Evolutionary conservation across 1,140 invertebrate species (phyloP), one percentile per base, ranked within the genome.

Genomic region (Protaetia brevitarsis): DNA sequence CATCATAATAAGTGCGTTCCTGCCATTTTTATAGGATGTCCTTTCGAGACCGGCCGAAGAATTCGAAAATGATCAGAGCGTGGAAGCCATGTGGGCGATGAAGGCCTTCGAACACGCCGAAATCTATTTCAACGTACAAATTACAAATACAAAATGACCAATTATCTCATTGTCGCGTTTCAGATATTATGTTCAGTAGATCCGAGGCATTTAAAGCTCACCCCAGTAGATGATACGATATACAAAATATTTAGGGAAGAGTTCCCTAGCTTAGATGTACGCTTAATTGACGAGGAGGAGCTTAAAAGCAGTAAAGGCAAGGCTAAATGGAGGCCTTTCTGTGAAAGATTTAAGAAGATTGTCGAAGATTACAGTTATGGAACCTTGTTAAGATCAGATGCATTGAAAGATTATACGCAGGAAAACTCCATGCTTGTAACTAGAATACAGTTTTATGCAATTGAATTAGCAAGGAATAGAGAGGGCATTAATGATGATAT

Each of bases 321-420:
- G 82, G 82, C 85, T 63, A 92, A 89, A 79, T 99, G 97, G 97
- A 84, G 95, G 74, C 80, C 86, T 41, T 98, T 95, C 76, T 96
- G 94, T 73, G 92, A 96, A 76, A 84, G 88, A 68, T 96, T 95
- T 73, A 90, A 95, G 81, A 87, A 86, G 57, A 82, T 88, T 70
- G 86, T 98, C 5, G 93, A 97, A 74, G 95, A 98, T 78, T 98
- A 94, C 73, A 97, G 92, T 78, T 96, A 94, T 81, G 96, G 94
- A 23, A 97, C 97, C 16, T 80, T 98, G 57, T 77, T 98, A 63
- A 83, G 97, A 74, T 82, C 91, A 2, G 86, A 97, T 75, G 87
- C 88, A 45, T 82, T 81, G 26, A 86, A 86, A 69, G 92, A 95
- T 74, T 97, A 98, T 77, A 85, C 86, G 4, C 89, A 95, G 77